Base-by-base conservation (phyloP, 1,140 invertebrate species). In the Drosophila bifasciata region DNA sequence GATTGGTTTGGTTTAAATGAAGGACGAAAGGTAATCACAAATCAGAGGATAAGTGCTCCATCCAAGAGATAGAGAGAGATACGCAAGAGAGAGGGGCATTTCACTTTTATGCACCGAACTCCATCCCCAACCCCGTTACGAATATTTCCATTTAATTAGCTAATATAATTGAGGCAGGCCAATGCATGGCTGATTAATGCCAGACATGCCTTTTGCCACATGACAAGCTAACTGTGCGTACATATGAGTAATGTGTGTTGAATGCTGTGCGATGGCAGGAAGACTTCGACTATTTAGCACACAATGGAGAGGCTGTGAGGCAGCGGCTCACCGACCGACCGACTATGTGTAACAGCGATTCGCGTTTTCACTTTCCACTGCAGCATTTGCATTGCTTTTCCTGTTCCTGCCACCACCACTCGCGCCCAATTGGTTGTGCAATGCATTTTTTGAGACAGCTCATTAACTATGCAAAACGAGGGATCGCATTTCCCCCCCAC, bases 401-500 rank as follows among this genome's bases (percentile, higher is more conserved):
- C 81, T 80, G 71, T 80, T 76, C 73, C 51, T 69, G 62, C 55
- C 72, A 67, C 55, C 72, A 67, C 45, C 48, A 39, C 32, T 41
- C 58, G 19, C 62, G 53, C 58, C 36, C 62, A 68, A 66, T 85
- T 64, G 69, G 58, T 49, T 55, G 76, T 55, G 76, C 79, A 56
- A 76, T 84, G 78, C 71, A 80, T 70, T 77, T 70, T 77, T 86
- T 58, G 63, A 66, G 76, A 76, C 81, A 86, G 55, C 76, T 76
- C 80, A 85, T 85, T 85, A 77, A 85, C 80, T 73, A 85, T 85
- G 79, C 79, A 78, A 86, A 71, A 71, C 60, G 73, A n/a, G 41
- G 43, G 39, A 40, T 72, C 51, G 48, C 53, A 64, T 77, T 77
- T 36, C 66, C 67, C 68, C 66, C 67, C 68, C 58, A 36, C 53